These are phyloP conservation scores for Ophion costatus DNA, from an alignment of 2,888 invertebrate species.

Conservation along the genomic window DNA sequence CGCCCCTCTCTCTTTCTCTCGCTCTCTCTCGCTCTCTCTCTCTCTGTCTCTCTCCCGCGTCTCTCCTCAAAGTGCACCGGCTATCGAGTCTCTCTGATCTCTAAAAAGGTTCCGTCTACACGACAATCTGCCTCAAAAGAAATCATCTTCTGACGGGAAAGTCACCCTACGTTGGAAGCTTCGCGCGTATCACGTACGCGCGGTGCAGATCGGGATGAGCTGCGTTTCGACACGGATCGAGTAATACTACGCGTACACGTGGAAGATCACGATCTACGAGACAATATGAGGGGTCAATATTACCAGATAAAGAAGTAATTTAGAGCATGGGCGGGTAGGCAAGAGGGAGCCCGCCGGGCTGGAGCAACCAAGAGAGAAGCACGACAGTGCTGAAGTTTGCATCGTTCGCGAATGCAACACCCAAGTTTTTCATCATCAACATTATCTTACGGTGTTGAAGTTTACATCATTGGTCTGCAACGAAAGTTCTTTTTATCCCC, in stretches of 20 bases:
- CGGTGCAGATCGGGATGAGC: not conserved
- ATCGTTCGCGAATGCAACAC: too few species aligned
- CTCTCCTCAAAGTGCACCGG: not conserved
- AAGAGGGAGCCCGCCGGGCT: too few species aligned
- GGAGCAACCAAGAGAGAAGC: too few species aligned
- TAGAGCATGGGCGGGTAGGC: too few species aligned
- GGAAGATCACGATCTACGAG: too few species aligned
- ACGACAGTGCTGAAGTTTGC: too few species aligned
- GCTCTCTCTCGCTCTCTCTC: too few species aligned
- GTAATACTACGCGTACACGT: not conserved
- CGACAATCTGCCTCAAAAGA: constrained; percentile 60
- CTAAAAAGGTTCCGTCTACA: constrained; percentile 26
- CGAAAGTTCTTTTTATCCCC: too few species aligned
- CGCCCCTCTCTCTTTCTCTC: not conserved
- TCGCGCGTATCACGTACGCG: constrained; percentile 12
- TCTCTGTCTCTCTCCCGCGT: not conserved
- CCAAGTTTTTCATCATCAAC: too few species aligned
- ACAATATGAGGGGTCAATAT: constrained; percentile 18
- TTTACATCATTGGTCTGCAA: too few species aligned
- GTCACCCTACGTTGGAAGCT: not conserved
- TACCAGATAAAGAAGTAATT: constrained; percentile 10
- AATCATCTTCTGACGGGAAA: constrained; percentile 46
- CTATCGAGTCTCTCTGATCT: constrained; percentile 46
- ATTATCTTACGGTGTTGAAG: too few species aligned
- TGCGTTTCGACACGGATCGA: constrained; percentile 21